phyloP scores from a whole-genome alignment of 1,140 invertebrate genomes.

The Neodiprion virginianus region DNA sequence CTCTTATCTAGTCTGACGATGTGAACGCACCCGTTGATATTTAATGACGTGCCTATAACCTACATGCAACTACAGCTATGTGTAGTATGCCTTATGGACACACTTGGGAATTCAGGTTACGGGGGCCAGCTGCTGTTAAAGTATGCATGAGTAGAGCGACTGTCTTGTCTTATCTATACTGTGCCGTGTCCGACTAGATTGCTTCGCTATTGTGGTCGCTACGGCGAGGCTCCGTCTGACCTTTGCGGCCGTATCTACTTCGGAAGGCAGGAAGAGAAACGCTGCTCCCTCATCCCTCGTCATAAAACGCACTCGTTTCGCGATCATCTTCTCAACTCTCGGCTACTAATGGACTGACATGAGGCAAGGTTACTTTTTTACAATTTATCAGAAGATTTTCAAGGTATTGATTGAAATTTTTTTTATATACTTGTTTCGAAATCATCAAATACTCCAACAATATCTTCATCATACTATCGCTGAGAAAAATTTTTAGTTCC shows the following conservation, averaged over 20 bases:
- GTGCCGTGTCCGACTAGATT: constrained; percentile 1
- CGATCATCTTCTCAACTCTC: constrained; percentile 22
- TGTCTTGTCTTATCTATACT: background rate
- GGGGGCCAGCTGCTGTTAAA: background rate
- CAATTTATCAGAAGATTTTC: too few relatives aligned
- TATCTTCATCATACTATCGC: too few relatives aligned
- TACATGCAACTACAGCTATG: background rate
- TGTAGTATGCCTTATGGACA: background rate
- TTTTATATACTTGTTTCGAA: too few relatives aligned
- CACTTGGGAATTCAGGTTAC: background rate
- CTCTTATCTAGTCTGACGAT: too few relatives aligned
- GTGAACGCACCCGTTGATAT: background rate
- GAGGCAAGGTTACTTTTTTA: too few relatives aligned
- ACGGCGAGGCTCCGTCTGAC: background rate
- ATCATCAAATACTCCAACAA: too few relatives aligned
- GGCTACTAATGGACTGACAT: background rate
- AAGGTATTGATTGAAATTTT: too few relatives aligned
- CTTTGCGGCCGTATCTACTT: background rate
- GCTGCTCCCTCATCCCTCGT: constrained; percentile 17
- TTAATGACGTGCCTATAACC: background rate
- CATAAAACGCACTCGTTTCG: constrained; percentile 13
- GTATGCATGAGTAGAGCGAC: background rate
- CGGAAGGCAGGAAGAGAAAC: background rate
- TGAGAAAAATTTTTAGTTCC: too few relatives aligned
- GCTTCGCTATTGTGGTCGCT: background rate